phyloP scores from a whole-genome alignment of 2,797 vertebrate species.

The Gila robusta region DNA sequence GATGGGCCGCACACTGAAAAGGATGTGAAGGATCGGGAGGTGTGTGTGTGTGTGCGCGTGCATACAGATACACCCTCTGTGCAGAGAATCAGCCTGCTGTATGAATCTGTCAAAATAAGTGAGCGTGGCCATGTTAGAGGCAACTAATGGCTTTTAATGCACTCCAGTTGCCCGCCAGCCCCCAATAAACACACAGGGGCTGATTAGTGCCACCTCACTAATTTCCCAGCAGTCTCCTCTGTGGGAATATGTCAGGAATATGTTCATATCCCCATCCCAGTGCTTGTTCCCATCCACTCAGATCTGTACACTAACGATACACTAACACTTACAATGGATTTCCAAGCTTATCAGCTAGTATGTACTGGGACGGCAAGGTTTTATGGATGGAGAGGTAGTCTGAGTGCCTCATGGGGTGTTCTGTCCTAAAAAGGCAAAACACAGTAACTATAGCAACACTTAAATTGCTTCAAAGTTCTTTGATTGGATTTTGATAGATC shows the following conservation, averaged over 20 bases:
- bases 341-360: conserved; percentile 5
- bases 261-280: conserved; percentile 7
- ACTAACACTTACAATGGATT: not conserved
- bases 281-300: not conserved
- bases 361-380: not conserved
- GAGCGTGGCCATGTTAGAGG: conserved; percentile 57
- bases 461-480: conserved; percentile 12
- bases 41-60: conserved; percentile 29
- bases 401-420: conserved; percentile 5
- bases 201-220: conserved; percentile 66
- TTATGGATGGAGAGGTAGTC: conserved; percentile 12
- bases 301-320: not conserved
- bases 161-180: conserved; percentile 53
- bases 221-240: conserved; percentile 57
- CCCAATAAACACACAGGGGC: conserved; percentile 48
- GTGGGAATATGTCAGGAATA: conserved; percentile 53
- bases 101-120: conserved; percentile 65
- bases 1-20: conserved; percentile 45
- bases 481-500: conserved; percentile 21
- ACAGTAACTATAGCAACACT: conserved; percentile 23
- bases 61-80: conserved; percentile 52
- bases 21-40: conserved; percentile 46
- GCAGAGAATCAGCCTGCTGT: conserved; percentile 60
- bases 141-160: conserved; percentile 66
- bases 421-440: conserved; percentile 12